phyloP scores from a whole-genome alignment of 2,113 vertebrate species.

The Gavialis gangeticus region DNA sequence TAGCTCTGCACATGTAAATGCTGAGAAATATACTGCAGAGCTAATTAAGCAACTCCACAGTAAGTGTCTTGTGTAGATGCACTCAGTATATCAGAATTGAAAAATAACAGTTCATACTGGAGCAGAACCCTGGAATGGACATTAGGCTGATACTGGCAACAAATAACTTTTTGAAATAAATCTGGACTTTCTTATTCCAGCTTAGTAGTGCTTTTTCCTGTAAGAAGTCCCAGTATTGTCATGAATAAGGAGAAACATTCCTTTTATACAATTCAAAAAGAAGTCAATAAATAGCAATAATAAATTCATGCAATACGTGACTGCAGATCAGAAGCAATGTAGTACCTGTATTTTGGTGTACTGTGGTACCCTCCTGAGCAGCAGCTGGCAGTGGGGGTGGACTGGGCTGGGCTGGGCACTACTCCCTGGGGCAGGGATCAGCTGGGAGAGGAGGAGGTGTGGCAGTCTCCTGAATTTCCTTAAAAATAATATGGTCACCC shows the following conservation, averaged over 20 bases:
- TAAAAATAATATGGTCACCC: too few relatives aligned
- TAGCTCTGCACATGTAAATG: too few relatives aligned
- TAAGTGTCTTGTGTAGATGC: too few relatives aligned
- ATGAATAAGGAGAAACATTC: not conserved
- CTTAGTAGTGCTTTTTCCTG: not conserved
- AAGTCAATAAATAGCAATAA: not conserved
- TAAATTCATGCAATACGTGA: not conserved
- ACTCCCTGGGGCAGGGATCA: too few relatives aligned
- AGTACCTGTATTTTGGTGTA: not conserved
- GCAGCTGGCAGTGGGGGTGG: too few relatives aligned
- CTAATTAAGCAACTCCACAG: too few relatives aligned
- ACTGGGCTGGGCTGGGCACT: too few relatives aligned
- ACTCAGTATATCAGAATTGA: not conserved
- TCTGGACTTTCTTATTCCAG: not conserved
- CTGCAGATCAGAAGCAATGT: not conserved
- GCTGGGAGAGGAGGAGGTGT: too few relatives aligned
- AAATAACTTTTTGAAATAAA: not conserved
- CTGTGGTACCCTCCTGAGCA: too few relatives aligned
- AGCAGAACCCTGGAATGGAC: not conserved
- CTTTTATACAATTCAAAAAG: constrained; percentile 4
- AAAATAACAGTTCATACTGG: not conserved
- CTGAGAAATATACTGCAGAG: too few relatives aligned
- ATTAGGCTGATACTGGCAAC: not conserved
- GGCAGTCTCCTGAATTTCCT: too few relatives aligned
- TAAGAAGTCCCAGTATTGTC: not conserved